Percentiles rank a stretch among this genome's conserved stretches.
Conservation (phyloP, 1,140 invertebrate species). For the Drosophila jambulina region DNA sequence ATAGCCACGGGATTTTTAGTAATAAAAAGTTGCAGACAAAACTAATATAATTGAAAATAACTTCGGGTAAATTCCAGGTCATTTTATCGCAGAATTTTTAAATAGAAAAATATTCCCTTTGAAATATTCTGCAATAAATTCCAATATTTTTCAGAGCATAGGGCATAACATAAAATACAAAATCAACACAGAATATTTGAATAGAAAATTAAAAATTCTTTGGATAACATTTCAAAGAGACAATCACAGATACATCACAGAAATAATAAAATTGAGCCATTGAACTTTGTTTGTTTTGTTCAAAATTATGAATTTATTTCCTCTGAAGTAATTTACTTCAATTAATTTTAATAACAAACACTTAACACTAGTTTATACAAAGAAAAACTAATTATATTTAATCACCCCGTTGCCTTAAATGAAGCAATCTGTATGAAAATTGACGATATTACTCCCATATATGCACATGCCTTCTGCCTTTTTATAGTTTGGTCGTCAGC, state of each 20-base stretch:
- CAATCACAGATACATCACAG: no score
- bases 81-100: background rate
- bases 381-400: background rate
- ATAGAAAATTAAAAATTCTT: background rate
- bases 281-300: background rate
- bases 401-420: background rate
- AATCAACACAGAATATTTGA: background rate
- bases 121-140: background rate
- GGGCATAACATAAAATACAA: background rate
- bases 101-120: background rate
- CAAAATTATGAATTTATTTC: background rate
- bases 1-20: no score
- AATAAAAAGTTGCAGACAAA: no score
- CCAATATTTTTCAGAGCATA: background rate
- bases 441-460: background rate
- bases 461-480: constrained; percentile 4
- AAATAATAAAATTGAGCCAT: background rate
- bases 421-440: constrained; percentile 16
- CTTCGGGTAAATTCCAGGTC: fast-evolving
- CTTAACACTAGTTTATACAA: background rate
- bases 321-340: background rate
- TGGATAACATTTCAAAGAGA: background rate
- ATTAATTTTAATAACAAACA: background rate
- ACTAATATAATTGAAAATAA: background rate
- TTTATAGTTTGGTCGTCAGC: constrained; percentile 47